Conservation (phyloP, 2,888 invertebrate genomes). For the Drepanosiphum platanoidis region DNA sequence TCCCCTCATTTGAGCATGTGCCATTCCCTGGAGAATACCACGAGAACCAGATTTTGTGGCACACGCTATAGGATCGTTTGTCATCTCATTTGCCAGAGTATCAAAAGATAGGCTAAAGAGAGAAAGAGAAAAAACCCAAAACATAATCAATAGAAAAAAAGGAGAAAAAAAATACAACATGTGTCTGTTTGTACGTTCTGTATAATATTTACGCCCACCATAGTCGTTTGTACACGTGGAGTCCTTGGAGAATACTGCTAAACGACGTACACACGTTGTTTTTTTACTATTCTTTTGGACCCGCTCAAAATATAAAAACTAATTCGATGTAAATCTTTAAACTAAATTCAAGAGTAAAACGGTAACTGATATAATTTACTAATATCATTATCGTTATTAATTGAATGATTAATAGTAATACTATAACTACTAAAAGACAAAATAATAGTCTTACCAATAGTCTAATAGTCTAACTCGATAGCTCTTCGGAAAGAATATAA, state of each 20-base stretch:
- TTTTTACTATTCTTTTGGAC: conserved; percentile 13
- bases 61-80: conserved; percentile 45
- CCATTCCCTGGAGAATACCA: conserved; percentile 39
- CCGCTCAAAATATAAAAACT: conserved; percentile 1
- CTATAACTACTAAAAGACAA: too few species aligned
- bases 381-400: too few species aligned
- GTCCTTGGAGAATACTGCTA: conserved; percentile 57
- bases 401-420: too few species aligned
- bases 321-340: too few species aligned
- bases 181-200: conserved; percentile 58
- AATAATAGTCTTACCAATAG: too few species aligned
- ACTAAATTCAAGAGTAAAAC: too few species aligned
- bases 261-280: conserved; percentile 24
- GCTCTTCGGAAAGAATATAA: too few species aligned
- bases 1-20: conserved; percentile 41
- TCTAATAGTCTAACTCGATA: too few species aligned
- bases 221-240: conserved; percentile 53
- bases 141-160: conserved; percentile 57
- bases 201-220: conserved; percentile 60
- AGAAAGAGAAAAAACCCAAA: conserved; percentile 63
- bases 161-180: conserved; percentile 51
- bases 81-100: conserved; percentile 12
- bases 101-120: conserved; percentile 23
- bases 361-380: too few species aligned
- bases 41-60: conserved; percentile 31